Evolutionary conservation across 2,888 invertebrate genomes (phyloP), one percentile per base, ranked within the genome.

Genomic region (Stenotaenia linearis): DNA sequence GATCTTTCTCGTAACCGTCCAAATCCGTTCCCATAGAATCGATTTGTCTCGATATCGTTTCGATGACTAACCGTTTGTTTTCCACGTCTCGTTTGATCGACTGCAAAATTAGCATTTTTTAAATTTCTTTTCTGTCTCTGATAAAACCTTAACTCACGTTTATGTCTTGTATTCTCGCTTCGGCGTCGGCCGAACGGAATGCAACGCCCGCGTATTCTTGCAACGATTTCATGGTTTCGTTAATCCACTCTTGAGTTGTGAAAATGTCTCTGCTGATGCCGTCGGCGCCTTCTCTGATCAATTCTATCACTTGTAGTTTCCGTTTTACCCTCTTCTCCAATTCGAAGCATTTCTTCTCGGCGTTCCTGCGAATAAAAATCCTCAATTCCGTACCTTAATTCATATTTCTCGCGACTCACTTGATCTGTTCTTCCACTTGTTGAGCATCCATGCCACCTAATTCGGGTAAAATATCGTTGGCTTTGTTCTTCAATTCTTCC

Each of bases 391-490:
- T n/a, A n/a, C 9, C 15, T 35, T 12, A 4, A 40, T 37, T 77
- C 0, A 7, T 1, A 5, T 37, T 81, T 81, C 81, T n/a, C n/a
- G n/a, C n/a, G n/a, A n/a, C n/a, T n/a, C n/a, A n/a, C n/a, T 94
- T 94, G 85, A 94, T 89, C 90, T 91, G 86, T 85, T 96, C 96
- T 85, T 95, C 95, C 0, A 96, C 92, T 88, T 96, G 95, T 85
- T 96, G 95, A 0, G 93, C 92, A 85, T 96, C 96, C 82, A 95
- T 88, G 85, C 95, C 95, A 85, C 93, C 83, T 2, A 85, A 80
- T 76, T 83, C 83, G 6, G 82, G 82, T 74, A 82, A 82, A 21
- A 78, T 77, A 37, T 82, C 80, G 9, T 76, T 50, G 12, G 79
- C 77, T 35, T 40, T 79, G 7, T 75, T 75, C 25, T 76, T 78